These are phyloP conservation scores for Drosophila dives DNA, from an alignment of 2,888 invertebrate genomes.

Conservation along the genomic window DNA sequence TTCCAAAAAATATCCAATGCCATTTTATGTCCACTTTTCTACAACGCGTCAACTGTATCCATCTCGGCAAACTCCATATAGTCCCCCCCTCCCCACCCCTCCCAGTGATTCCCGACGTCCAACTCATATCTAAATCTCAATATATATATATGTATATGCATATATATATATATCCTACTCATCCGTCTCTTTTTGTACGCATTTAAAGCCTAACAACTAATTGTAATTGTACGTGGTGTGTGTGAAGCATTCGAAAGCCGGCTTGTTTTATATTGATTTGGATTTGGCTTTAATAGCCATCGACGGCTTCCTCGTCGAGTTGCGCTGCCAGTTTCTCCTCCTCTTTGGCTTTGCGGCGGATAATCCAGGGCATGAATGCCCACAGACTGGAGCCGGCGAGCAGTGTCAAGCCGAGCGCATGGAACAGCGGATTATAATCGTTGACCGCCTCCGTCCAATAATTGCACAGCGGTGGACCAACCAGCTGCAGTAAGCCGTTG, in stretches of 20 bases:
- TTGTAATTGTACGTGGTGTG: constrained; percentile 68
- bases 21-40: constrained; percentile 26
- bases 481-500: constrained; percentile 92
- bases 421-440: constrained; percentile 90
- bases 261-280: background rate
- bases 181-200: constrained; percentile 58
- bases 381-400: constrained; percentile 90
- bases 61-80: constrained; percentile 1
- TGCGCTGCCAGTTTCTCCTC: constrained; percentile 60
- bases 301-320: constrained; percentile 65
- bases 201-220: constrained; percentile 63
- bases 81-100: constrained; percentile 6
- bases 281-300: constrained; percentile 45
- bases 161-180: constrained; percentile 6
- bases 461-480: constrained; percentile 94
- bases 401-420: constrained; percentile 90
- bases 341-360: constrained; percentile 80
- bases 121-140: constrained; percentile 10
- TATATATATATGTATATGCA: background rate
- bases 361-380: constrained; percentile 90
- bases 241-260: constrained; percentile 21
- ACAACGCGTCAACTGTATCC: constrained; percentile 5
- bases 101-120: background rate
- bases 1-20: constrained; percentile 59
- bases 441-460: constrained; percentile 88